Evolutionary conservation across 2,113 vertebrate species (phyloP).

Genomic region (Rhinolophus ferrumequinum): DNA sequence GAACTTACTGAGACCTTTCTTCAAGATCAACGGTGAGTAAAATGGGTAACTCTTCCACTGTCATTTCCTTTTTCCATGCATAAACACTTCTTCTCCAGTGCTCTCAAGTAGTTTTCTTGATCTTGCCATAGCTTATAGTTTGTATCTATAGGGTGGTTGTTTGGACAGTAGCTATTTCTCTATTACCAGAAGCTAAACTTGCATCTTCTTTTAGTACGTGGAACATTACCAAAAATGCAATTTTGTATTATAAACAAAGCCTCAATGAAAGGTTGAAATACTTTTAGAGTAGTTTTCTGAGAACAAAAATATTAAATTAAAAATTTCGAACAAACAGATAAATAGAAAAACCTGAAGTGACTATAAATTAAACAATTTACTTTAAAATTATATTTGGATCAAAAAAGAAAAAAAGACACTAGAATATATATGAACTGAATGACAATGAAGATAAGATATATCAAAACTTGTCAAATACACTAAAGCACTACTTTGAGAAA

Average conservation of each 20-base stretch:
- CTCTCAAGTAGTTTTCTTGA: neutral
- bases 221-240: neutral
- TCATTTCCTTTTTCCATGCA: neutral
- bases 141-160: neutral
- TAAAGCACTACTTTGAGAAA: neutral
- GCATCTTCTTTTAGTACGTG: neutral
- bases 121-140: neutral
- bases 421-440: neutral
- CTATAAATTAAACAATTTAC: neutral
- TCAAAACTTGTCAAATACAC: neutral
- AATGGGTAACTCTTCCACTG: neutral
- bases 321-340: neutral
- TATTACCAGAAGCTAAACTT: neutral
- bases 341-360: neutral
- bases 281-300: conserved; percentile 16
- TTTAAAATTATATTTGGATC: neutral
- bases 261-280: neutral
- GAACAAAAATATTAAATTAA: neutral
- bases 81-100: neutral
- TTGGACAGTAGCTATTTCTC: neutral
- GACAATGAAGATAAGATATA: neutral
- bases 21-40: neutral
- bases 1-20: neutral
- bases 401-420: neutral
- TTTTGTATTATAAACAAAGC: neutral